These are phyloP conservation scores for Scaptodrosophila latifasciaeformis DNA, from an alignment of 2,888 invertebrate species.

Conservation along the genomic window DNA sequence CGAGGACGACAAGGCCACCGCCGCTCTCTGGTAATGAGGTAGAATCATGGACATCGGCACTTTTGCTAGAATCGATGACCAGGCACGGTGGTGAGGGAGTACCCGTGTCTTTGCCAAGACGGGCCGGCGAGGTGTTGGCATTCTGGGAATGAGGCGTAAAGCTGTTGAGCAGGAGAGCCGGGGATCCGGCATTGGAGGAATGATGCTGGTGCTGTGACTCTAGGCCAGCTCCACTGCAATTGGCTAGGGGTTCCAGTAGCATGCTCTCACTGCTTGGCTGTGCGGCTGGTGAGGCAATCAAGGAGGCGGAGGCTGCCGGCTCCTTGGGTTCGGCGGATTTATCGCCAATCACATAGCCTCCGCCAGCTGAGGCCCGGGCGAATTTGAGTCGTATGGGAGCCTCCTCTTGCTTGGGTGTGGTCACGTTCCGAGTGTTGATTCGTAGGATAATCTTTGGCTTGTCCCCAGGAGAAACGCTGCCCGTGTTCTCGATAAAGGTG, in stretches of 20 bases:
- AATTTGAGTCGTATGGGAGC: conserved; percentile 90
- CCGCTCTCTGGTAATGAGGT: conserved; percentile 61
- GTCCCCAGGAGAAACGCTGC: conserved; percentile 73
- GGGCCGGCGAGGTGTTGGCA: conserved; percentile 52
- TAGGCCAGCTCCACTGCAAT: not conserved
- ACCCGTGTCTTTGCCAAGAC: conserved; percentile 58
- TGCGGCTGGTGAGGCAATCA: conserved; percentile 24
- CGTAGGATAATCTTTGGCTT: conserved; percentile 87
- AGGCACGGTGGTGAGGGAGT: conserved; percentile 67
- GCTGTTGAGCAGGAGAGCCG: conserved; percentile 36
- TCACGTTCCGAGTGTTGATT: conserved; percentile 76
- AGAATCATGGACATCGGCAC: conserved; percentile 63
- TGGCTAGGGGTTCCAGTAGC: conserved; percentile 6
- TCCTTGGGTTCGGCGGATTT: conserved; percentile 45
- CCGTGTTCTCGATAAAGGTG: conserved; percentile 76
- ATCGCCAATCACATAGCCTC: conserved; percentile 75
- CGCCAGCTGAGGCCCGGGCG: conserved; percentile 87
- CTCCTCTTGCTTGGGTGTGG: conserved; percentile 24
- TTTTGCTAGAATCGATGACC: conserved; percentile 67
- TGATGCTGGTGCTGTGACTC: conserved; percentile 27
- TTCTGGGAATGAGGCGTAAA: conserved; percentile 58
- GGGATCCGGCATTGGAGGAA: conserved; percentile 30
- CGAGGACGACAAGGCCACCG: conserved; percentile 29
- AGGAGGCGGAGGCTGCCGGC: conserved; percentile 30
- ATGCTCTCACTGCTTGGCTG: conserved; percentile 11